A percentile compares a stretch with the other conserved stretches of the same genome.
Evolutionary conservation across 2,888 invertebrate species (phyloP).

Genomic region (Falcaria lacertinaria): DNA sequence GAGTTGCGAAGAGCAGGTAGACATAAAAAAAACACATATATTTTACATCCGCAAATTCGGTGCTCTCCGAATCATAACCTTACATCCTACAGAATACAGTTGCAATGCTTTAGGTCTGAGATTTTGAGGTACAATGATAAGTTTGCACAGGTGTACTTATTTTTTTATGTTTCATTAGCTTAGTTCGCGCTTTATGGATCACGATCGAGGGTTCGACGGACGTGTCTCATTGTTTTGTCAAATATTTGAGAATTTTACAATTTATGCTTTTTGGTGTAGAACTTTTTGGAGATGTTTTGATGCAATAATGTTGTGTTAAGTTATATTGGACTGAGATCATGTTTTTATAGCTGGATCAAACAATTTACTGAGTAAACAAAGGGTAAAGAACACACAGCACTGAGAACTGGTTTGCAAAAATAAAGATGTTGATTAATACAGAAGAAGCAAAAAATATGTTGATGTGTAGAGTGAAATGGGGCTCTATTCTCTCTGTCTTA

Average conservation of each 20-base stretch:
- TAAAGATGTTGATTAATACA: too few relatives aligned
- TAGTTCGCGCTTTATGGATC: conserved; percentile 76
- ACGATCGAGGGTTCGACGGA: conserved; percentile 68
- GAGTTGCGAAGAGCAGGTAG: conserved; percentile 71
- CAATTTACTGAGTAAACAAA: too few relatives aligned
- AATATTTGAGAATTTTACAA: conserved; percentile 72
- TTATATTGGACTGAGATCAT: too few relatives aligned
- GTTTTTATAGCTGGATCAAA: too few relatives aligned
- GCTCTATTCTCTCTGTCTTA: too few relatives aligned
- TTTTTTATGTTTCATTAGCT: conserved; percentile 75
- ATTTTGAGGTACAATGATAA: conserved; percentile 9
- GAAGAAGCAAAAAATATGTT: too few relatives aligned
- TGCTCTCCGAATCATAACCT: conserved; percentile 16
- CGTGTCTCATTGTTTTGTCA: conserved; percentile 74
- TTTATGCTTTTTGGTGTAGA: conserved; percentile 29
- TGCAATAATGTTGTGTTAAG: too few relatives aligned
- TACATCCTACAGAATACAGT: conserved; percentile 22
- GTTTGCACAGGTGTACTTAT: conserved; percentile 61
- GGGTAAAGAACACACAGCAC: too few relatives aligned
- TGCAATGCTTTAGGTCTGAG: conserved; percentile 2
- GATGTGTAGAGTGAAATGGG: too few relatives aligned
- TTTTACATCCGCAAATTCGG: background rate
- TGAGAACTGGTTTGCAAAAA: too few relatives aligned
- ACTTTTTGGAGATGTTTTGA: too few relatives aligned
- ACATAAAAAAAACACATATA: conserved; percentile 27